Evolutionary conservation across 1,140 invertebrate species (phyloP).

Genomic region (Notospermus geniculatus): DNA sequence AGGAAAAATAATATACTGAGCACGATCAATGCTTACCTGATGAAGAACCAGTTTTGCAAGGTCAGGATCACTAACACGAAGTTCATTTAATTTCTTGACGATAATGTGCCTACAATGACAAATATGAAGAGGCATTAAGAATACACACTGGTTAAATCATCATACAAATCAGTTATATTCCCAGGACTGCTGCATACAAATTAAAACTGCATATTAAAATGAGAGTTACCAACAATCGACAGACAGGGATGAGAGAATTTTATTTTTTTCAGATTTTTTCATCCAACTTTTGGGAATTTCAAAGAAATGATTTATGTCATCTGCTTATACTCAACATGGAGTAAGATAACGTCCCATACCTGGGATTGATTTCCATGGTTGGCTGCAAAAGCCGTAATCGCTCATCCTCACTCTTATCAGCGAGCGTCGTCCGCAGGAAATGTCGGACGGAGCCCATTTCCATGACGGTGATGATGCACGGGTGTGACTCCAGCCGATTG

Average conservation of each 20-base stretch:
- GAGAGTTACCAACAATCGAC: too few relatives aligned
- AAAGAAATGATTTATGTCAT: too few relatives aligned
- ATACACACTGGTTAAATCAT: neutral
- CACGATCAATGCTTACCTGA: slow-evolving; percentile 63
- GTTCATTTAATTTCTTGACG: slow-evolving; percentile 80
- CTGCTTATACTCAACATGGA: too few relatives aligned
- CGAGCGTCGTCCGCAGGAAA: slow-evolving; percentile 85
- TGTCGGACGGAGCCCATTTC: slow-evolving; percentile 95
- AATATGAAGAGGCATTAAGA: too few relatives aligned
- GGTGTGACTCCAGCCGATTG: slow-evolving; percentile 79
- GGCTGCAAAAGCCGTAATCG: slow-evolving; percentile 84
- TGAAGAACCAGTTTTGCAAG: slow-evolving; percentile 81
- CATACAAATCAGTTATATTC: neutral
- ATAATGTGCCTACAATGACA: slow-evolving; percentile 72
- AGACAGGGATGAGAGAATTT: too few relatives aligned
- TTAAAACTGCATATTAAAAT: too few relatives aligned
- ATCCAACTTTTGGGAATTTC: too few relatives aligned
- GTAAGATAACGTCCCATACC: slow-evolving; percentile 59
- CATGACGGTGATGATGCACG: slow-evolving; percentile 89
- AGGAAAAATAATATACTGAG: too few relatives aligned
- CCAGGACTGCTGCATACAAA: too few relatives aligned
- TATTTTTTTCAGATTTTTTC: too few relatives aligned
- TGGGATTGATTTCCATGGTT: slow-evolving; percentile 89
- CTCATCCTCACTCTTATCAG: slow-evolving; percentile 80
- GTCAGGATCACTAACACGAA: slow-evolving; percentile 73